Base-by-base conservation (phyloP, 2,888 invertebrate genomes). In the Pyrrhosoma nymphula region DNA sequence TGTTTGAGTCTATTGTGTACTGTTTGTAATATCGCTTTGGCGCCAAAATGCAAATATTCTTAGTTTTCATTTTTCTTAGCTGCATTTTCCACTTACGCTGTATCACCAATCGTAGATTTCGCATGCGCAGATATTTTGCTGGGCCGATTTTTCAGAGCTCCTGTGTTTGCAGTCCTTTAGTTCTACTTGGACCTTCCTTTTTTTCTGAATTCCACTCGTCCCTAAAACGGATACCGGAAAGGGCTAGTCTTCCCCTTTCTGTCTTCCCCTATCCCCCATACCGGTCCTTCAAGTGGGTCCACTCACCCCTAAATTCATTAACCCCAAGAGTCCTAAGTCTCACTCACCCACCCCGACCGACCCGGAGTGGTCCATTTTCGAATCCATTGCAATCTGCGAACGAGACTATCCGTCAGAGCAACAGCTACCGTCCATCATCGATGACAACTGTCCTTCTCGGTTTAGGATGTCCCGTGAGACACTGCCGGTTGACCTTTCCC, bases 401-500 rank as follows among this genome's bases (percentile, higher is more conserved):
- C 63, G 93, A 23, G 35, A 16, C 69, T 69, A 93, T 93, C 93
- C 26, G 47, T 93, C 93, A 93, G 35, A 35, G 69, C 82, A 47
- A 75, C 26, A 16, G 93, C 93, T 93, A 93, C 93, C 93, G 93
- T 93, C 93, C 69, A 93, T 93, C 93, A 93, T 20, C 93, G 2
- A 30, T n/a, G 39, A 39, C 93, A 47, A 93, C 91, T 69, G 47
- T 69, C 93, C 93, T 23, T 60, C 39, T 56, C 35, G 60, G 91
- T 69, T 55, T 69, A 82, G 82, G 47, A 69, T 63, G 93, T 93
- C 93, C 35, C 69, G 35, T 60, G 47, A 75, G 75, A 35, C 82
- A 82, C 18, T 35, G 82, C 82, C 18, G 93, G 93, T 47, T 93
- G 69, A 47, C 93, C 93, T 93, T 35, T 75, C 69, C 18, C 47